phyloP scores from a whole-genome alignment of 1,140 invertebrate genomes.

The Drosophila mayri region DNA sequence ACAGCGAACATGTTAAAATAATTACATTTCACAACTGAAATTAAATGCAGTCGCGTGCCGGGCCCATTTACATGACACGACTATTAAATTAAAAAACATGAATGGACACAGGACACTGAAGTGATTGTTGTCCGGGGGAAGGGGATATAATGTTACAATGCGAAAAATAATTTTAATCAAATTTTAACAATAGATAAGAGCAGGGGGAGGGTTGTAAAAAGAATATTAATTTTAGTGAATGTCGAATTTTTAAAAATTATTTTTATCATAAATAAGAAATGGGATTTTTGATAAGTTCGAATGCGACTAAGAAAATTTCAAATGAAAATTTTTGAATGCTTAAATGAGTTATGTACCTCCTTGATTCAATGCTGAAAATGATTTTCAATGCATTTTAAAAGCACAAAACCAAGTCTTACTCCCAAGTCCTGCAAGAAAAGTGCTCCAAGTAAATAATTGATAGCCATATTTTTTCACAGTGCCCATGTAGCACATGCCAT shows the following conservation, averaged over 20 bases:
- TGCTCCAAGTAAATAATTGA: too few relatives aligned
- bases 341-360: not conserved
- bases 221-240: not conserved
- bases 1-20: slow-evolving; percentile 76
- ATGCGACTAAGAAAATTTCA: not conserved
- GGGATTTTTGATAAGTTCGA: not conserved
- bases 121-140: not conserved
- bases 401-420: not conserved
- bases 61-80: slow-evolving; percentile 77
- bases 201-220: not conserved
- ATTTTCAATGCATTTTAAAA: not conserved
- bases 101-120: slow-evolving; percentile 44
- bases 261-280: not conserved
- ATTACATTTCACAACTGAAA: slow-evolving; percentile 71
- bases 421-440: not conserved
- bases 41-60: slow-evolving; percentile 76
- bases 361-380: not conserved
- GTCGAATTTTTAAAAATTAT: not conserved
- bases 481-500: slow-evolving; percentile 30
- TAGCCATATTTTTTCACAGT: not conserved
- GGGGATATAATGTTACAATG: not conserved
- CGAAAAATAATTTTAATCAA: slow-evolving; percentile 1
- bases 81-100: slow-evolving; percentile 83
- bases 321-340: not conserved
- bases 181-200: not conserved